These are phyloP conservation scores for Crenichthys baileyi DNA, from an alignment of 2,797 vertebrate species.

Conservation along the genomic window DNA sequence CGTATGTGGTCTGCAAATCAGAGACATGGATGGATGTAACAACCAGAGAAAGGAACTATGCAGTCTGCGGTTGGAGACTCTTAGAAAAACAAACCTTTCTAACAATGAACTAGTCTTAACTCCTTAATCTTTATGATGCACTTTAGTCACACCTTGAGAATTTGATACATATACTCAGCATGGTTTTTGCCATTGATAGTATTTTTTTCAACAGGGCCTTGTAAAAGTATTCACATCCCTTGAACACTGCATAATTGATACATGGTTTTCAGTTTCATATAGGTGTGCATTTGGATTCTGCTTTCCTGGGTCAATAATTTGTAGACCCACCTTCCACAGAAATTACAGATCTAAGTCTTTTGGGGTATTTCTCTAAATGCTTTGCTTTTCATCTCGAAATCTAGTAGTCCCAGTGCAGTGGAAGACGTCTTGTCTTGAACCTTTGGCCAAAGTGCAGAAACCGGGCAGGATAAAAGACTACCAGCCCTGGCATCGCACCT, in stretches of 20 bases:
- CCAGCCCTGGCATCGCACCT: no score
- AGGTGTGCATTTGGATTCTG: not conserved
- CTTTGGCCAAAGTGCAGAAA: not conserved
- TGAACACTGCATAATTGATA: not conserved
- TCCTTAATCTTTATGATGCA: accelerated
- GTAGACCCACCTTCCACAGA: not conserved
- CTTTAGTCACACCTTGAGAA: not conserved
- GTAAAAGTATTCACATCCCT: not conserved
- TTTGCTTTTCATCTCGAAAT: not conserved
- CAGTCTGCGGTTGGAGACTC: slow-evolving; percentile 16
- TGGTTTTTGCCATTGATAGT: not conserved
- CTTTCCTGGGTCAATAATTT: not conserved
- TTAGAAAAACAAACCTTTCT: slow-evolving; percentile 11
- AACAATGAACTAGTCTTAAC: not conserved
- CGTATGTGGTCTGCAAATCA: slow-evolving; percentile 26
- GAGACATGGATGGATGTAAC: slow-evolving; percentile 15
- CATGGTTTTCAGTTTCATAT: not conserved
- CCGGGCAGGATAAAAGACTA: no score
- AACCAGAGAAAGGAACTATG: slow-evolving; percentile 14
- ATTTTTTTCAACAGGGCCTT: not conserved
- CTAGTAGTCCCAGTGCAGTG: no score
- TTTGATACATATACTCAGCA: not conserved
- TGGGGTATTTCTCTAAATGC: not conserved
- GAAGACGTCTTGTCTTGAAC: not conserved
- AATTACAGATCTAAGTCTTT: not conserved